Percentiles rank a stretch among this genome's conserved stretches.
Evolutionary conservation across 2,113 vertebrate genomes (phyloP).

Genomic region (Pristiophorus japonicus): DNA sequence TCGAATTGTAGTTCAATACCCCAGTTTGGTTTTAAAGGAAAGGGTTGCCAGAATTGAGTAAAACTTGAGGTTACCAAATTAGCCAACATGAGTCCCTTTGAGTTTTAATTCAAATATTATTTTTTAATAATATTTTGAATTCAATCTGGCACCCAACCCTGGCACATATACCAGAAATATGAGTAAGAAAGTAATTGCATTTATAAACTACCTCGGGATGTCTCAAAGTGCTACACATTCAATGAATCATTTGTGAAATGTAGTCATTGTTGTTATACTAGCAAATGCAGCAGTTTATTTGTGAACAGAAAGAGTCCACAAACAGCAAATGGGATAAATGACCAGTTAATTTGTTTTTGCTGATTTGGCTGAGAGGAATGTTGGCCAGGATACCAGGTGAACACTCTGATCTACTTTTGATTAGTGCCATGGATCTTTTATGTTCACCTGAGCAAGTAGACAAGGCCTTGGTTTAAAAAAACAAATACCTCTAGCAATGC

Average conservation of each 20-base stretch:
- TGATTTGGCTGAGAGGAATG: neutral
- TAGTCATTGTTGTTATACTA: neutral
- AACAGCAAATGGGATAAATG: neutral
- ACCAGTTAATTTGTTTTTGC: neutral
- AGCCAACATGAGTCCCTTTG: neutral
- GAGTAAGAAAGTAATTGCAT: neutral
- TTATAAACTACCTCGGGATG: neutral
- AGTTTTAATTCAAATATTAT: neutral
- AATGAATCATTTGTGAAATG: neutral
- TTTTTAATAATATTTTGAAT: neutral
- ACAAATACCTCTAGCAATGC: neutral
- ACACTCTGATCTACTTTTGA: neutral
- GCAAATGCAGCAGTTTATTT: neutral
- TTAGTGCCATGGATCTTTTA: neutral
- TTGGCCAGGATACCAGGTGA: neutral
- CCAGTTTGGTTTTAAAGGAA: neutral
- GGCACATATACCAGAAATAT: neutral
- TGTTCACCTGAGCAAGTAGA: neutral
- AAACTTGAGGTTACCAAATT: neutral
- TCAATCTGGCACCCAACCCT: neutral
- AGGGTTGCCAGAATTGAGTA: no score
- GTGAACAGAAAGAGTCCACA: neutral
- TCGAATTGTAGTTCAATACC: neutral
- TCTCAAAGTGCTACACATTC: neutral
- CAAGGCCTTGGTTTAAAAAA: neutral